Evolutionary conservation across 2,888 invertebrate genomes (phyloP).

Genomic region (Calephelis perditalis): DNA sequence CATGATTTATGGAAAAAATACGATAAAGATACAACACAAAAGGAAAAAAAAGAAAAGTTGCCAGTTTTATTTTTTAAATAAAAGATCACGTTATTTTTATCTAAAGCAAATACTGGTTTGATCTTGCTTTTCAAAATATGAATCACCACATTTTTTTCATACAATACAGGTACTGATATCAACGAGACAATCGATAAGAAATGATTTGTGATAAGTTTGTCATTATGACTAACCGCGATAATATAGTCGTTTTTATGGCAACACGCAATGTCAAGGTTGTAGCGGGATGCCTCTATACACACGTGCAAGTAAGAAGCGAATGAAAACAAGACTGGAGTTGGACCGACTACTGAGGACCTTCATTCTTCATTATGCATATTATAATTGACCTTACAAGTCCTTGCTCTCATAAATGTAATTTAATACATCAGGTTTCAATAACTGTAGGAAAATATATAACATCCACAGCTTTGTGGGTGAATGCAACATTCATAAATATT

Average conservation of each 20-base stretch:
- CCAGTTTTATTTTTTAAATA: no score
- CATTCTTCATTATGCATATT: neutral
- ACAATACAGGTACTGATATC: neutral
- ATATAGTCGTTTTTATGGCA: neutral
- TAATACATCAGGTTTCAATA: no score
- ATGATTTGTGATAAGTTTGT: neutral
- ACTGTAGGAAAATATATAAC: no score
- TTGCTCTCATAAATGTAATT: neutral
- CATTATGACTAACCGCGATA: constrained; percentile 1
- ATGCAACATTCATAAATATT: no score
- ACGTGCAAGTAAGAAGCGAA: neutral
- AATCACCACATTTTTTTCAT: no score
- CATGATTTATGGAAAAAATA: no score
- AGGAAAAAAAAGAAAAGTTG: no score
- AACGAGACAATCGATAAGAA: constrained; percentile 1
- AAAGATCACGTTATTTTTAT: neutral
- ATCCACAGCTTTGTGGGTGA: no score
- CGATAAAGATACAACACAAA: no score
- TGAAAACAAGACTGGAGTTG: neutral
- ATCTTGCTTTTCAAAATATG: neutral
- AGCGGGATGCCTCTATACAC: neutral
- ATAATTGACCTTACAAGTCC: neutral
- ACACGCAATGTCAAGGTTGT: neutral
- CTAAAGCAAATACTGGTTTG: no score
- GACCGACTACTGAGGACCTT: neutral